Percentiles rank a stretch among this genome's conserved stretches.
These are phyloP conservation scores for Eupleurogrammus muticus DNA, from an alignment of 2,797 vertebrate genomes.

Conservation along the genomic window DNA sequence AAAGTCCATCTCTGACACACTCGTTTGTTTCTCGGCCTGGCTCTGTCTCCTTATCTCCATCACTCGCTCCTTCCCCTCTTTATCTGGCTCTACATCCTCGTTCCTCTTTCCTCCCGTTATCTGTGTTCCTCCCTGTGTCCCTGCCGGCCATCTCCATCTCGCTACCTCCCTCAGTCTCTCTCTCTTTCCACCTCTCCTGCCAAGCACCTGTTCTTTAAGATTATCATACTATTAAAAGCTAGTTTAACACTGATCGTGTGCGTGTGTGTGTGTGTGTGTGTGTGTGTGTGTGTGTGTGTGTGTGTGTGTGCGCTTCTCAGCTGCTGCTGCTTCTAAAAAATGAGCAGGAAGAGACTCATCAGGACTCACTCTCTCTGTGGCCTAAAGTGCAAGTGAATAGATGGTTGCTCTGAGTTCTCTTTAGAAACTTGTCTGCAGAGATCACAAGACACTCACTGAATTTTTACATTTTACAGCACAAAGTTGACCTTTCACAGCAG, in stretches of 20 bases:
- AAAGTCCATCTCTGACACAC: conserved; percentile 76
- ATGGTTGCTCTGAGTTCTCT: background rate
- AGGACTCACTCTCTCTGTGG: background rate
- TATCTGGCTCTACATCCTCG: conserved; percentile 58
- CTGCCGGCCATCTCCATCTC: conserved; percentile 33
- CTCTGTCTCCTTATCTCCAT: conserved; percentile 73
- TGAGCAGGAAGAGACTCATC: conserved; percentile 1
- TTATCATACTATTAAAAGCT: conserved; percentile 66
- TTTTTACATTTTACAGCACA: too few relatives aligned
- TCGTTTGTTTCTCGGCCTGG: conserved; percentile 73
- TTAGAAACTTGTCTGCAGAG: background rate
- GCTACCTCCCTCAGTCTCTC: conserved; percentile 6
- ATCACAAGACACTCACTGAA: background rate
- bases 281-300: conserved; percentile 21
- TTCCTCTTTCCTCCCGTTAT: conserved; percentile 69
- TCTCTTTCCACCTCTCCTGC: conserved; percentile 40
- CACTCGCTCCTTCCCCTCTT: conserved; percentile 69
- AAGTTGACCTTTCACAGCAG: too few relatives aligned
- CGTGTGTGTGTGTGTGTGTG: conserved; percentile 12
- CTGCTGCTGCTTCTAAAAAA: background rate
- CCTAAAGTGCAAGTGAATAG: background rate
- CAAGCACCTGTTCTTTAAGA: conserved; percentile 56
- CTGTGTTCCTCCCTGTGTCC: conserved; percentile 40
- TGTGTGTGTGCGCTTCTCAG: conserved; percentile 8
- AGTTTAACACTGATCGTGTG: conserved; percentile 57